Base-by-base conservation (phyloP, 1,140 invertebrate species). In the Dendrolimus punctatus region DNA sequence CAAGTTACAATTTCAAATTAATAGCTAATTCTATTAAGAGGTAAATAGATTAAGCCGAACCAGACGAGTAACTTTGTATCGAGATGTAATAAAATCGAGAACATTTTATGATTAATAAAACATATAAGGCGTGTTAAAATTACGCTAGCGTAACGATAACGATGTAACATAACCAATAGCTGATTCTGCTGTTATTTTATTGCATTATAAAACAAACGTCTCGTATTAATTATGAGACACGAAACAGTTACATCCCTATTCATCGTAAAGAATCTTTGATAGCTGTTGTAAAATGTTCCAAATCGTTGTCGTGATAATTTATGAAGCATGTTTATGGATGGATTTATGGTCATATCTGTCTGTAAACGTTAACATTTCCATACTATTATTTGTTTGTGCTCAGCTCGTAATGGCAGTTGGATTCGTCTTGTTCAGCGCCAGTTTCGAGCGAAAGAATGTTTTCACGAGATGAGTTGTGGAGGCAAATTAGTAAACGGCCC, bases 221-320 rank as follows among this genome's bases (percentile, higher is more conserved):
- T 79, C 77, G 73, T 81, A 81, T 83, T 85, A 85, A 85, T 85
- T 84, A 85, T 77, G 69, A 75, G 68, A 68, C 70, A 66, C 71
- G 71, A 62, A 66, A 58, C 73, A 81, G 73, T 77, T 76, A 71
- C 71, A 76, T 81, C 73, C 72, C 64, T 66, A 77, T 76, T 58
- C 75, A 73, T 84, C 83, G 73, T 84, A 84, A 83, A 86, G 70
- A 71, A 76, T 73, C 63, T 78, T 85, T 86, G 73, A 86, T 86
- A 56, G 76, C 78, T 52, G 83, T 71, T 86, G 80, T 86, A 84
- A 86, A 86, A 84, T 78, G 71, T 75, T 80, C 80, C 71, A 76
- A 84, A 86, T 83, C 71, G 76, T 75, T 72, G 74, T 79, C 76
- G 64, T 86, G 72, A 86, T 84, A 86, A 84, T 86, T 86, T 86